These are phyloP conservation scores for Epistrophe eligans DNA, from an alignment of 2,888 invertebrate species.

Conservation along the genomic window DNA sequence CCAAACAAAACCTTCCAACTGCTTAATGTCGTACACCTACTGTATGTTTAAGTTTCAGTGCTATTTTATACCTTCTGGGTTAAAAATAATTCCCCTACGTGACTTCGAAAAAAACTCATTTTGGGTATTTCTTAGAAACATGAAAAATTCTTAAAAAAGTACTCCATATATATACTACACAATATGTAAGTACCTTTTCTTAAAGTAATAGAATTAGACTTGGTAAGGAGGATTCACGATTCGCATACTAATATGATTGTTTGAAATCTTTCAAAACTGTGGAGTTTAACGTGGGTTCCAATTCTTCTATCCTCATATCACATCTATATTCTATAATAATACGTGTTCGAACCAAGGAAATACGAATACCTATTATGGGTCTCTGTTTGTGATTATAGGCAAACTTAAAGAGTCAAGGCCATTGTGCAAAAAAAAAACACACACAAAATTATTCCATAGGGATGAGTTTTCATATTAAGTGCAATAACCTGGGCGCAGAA, in stretches of 20 bases:
- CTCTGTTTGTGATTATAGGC: constrained; percentile 34
- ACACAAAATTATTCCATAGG: constrained; percentile 13
- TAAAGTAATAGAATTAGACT: not conserved
- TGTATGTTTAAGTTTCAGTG: not conserved
- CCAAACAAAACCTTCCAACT: too few species aligned
- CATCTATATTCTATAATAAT: not conserved
- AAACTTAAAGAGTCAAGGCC: constrained; percentile 43
- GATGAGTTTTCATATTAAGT: constrained; percentile 42
- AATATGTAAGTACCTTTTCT: not conserved
- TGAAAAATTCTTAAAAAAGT: not conserved
- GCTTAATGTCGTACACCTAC: too few species aligned
- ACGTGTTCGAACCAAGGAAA: not conserved
- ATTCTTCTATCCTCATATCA: not conserved
- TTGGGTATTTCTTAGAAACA: not conserved
- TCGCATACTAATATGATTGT: constrained; percentile 15
- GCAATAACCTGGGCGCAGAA: constrained; percentile 22
- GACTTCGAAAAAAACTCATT: not conserved
- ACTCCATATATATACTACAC: not conserved
- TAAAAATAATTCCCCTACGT: not conserved
- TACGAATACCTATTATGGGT: not conserved
- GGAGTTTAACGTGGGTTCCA: not conserved
- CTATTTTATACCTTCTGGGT: not conserved
- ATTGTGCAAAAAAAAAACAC: not conserved
- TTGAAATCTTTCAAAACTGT: not conserved
- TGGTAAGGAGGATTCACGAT: not conserved